Base-by-base conservation (phyloP, 2,797 vertebrate species). In the Tragelaphus oryx region DNA sequence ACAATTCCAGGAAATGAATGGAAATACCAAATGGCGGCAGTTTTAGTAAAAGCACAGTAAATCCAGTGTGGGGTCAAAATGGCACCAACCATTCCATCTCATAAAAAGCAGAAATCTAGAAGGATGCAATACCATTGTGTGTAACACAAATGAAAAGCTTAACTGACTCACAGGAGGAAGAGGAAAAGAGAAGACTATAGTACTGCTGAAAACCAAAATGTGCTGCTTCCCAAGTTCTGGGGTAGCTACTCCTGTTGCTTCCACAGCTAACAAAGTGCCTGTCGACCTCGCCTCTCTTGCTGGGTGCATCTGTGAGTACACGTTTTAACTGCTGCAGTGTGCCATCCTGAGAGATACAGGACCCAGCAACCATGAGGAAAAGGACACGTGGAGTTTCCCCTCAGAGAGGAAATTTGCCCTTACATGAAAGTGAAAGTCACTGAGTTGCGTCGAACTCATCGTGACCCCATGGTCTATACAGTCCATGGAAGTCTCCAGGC, bases 351-450 rank as follows among this genome's bases (percentile, higher is more conserved):
- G 26, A 84, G 62, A 59, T 3, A 7, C 8, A 1, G 11, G 30
- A 87, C 0, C 5, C 79, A 60, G 33, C 16, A 87, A 87, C 44
- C 46, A 4, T 10, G 76, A 48, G 24, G 52, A 13, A 54, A 62
- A 18, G 14, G 11, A 22, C 12, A 12, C 2, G n/a, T 22, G 14
- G 1, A 6, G 4, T 44, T 68, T n/a, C 46, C 30, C 26, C 46
- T 60, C 3, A 6, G 50, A 74, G 74, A 96, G 46, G 46, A 57
- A 62, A 59, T 90, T 78, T 87, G 46, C 94, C 87, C 87, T 78
- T 89, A 20, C 20, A 11, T 18, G 60, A 33, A 33, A 18, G 16
- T 9, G 17, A 65, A 65, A 33, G 62, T 10, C 1, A 0, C 62
- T 65, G 4, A 65, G n/a, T 20, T n/a, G 16, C 20, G 17, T 33